Conservation (phyloP, 2,113 vertebrate species). For the Pterophyllum scalare region DNA sequence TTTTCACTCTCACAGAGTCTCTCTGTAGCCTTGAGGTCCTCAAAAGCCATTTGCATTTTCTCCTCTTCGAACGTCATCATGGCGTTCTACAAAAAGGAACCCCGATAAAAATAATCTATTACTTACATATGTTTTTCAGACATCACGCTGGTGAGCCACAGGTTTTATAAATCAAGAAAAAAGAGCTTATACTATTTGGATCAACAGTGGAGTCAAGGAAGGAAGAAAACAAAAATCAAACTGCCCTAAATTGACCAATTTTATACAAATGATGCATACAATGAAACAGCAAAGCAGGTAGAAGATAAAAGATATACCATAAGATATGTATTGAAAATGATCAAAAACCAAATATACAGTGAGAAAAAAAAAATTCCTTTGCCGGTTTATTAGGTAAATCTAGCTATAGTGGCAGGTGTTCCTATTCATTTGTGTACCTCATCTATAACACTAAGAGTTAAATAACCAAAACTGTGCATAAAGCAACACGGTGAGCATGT, state of each 20-base stretch:
- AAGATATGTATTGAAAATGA: neutral
- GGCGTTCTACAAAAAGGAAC: slow-evolving; percentile 82
- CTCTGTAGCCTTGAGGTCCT: slow-evolving; percentile 93
- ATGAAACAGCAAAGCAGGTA: neutral
- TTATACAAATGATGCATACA: neutral
- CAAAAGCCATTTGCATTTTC: slow-evolving; percentile 93
- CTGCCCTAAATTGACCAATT: neutral
- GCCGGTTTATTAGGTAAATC: neutral
- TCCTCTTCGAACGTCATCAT: slow-evolving; percentile 99
- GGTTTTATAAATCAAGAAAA: neutral
- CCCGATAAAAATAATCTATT: neutral
- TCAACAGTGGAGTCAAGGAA: neutral
- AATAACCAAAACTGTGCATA: too few relatives aligned
- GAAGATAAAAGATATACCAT: neutral
- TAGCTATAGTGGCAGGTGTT: too few relatives aligned
- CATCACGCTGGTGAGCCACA: neutral
- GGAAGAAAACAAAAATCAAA: neutral
- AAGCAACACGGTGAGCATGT: too few relatives aligned
- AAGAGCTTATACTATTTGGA: neutral
- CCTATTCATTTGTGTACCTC: neutral
- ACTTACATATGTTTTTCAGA: neutral
- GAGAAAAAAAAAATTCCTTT: neutral
- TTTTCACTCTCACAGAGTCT: slow-evolving; percentile 92
- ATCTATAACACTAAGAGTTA: neutral
- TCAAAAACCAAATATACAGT: neutral